Evolutionary conservation across 2,797 vertebrate species (phyloP), one percentile per base, ranked within the genome.

Genomic region (Ibycter americanus): DNA sequence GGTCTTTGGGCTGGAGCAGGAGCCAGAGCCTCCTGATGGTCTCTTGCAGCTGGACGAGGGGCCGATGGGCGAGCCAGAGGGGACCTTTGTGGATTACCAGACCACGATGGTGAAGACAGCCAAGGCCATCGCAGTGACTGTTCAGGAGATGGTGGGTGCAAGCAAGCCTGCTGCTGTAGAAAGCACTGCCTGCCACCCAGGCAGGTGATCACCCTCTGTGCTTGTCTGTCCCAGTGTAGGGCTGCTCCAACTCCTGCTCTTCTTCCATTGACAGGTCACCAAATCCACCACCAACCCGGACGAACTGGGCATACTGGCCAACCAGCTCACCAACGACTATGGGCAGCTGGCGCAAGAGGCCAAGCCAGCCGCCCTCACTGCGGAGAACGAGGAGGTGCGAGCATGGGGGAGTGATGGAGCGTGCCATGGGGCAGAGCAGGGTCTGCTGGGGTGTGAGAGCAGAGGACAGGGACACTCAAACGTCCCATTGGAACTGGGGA

Each of bases 81-180:
- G 99, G 46, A 98, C 98, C 38, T 99, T 99, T n/a, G 99, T 99
- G 95, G 99, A 99, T 97, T 99, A 99, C 96, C 99, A 99, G 96
- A 99, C 99, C 22, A 99, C 99, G 2, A 99, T 99, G 99, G 99
- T 99, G 88, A 99, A 99, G 98, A 99, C 99, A 0, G 99, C 99
- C 91, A 99, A 99, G 95, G 99, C 99, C 92, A 99, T 99, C 1
- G 99, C 99, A 14, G 99, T 99, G 96, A 99, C 99, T 1, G 99
- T 99, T 81, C 99, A 99, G 97, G 99, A 99, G 96, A 99, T 99
- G 99, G 99, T 99, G 96, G 93, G 98, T 95, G 16, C 70, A 38
- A 62, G 26, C 31, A 32, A 77, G 34, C 15, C 47, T 82, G 15
- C 40, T 42, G 6, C 44, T 46, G 14, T 47, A 49, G 59, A 89